Conservation (phyloP, 2,888 invertebrate genomes). For the Sarcophaga variegata region DNA sequence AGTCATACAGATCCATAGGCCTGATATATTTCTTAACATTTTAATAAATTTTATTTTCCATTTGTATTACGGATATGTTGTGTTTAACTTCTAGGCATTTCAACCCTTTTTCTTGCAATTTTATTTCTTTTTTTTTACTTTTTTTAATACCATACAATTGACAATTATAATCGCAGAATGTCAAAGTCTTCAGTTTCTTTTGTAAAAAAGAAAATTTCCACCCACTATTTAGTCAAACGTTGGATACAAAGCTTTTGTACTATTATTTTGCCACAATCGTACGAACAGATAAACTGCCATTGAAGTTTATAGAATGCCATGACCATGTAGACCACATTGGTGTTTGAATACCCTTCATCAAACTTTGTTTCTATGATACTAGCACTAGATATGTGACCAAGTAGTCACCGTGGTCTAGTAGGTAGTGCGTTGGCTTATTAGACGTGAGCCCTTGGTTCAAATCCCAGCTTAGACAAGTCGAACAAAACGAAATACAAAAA, state of each 20-base stretch:
- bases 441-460: no score
- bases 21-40: neutral
- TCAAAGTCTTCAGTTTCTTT: slow-evolving; percentile 56
- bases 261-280: neutral
- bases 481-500: no score
- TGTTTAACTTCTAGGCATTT: slow-evolving; percentile 5
- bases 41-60: neutral
- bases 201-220: slow-evolving; percentile 40
- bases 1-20: neutral
- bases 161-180: slow-evolving; percentile 47
- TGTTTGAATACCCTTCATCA: neutral
- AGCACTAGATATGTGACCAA: neutral
- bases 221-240: slow-evolving; percentile 47
- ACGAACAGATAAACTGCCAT: neutral
- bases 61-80: neutral
- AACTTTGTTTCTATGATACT: neutral
- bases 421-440: no score
- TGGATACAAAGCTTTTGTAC: neutral
- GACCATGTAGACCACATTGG: neutral
- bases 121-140: neutral
- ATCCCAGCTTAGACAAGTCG: no score
- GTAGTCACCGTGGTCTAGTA: no score
- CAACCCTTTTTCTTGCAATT: slow-evolving; percentile 24
- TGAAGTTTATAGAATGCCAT: neutral
- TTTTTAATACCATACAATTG: slow-evolving; percentile 21